Conservation (phyloP, 2,113 vertebrate genomes). For the Paratilapia polleni region DNA sequence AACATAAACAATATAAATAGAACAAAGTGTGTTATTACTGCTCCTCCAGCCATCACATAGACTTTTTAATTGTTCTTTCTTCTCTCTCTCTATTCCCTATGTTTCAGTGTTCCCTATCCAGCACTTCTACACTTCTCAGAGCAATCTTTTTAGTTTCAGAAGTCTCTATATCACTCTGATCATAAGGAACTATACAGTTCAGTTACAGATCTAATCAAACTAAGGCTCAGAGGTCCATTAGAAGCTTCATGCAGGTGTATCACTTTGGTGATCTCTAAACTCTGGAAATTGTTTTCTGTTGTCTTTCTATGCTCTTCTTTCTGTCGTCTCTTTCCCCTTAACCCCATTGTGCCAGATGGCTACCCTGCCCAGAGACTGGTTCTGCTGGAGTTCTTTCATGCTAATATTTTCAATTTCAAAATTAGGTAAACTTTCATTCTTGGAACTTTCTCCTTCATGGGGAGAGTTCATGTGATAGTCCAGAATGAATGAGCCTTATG, state of each 20-base stretch:
- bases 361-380: background rate
- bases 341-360: background rate
- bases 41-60: constrained; percentile 20
- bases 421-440: background rate
- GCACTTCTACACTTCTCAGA: constrained; percentile 35
- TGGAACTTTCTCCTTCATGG: background rate
- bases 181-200: background rate
- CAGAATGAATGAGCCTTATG: background rate
- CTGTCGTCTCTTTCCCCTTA: background rate
- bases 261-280: background rate
- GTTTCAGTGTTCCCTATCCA: constrained; percentile 18
- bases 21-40: constrained; percentile 39
- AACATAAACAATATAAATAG: constrained; percentile 32
- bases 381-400: constrained; percentile 3
- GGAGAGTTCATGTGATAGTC: background rate
- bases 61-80: constrained; percentile 31
- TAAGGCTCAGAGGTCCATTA: background rate
- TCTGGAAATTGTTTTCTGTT: background rate
- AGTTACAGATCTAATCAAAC: background rate
- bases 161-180: background rate
- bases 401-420: background rate
- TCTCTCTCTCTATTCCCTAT: constrained; percentile 1
- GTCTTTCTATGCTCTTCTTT: background rate
- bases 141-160: background rate
- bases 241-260: background rate